A percentile compares a stretch with the other conserved stretches of the same genome.
phyloP scores from a whole-genome alignment of 2,888 invertebrate genomes.

The Atherix ibis region DNA sequence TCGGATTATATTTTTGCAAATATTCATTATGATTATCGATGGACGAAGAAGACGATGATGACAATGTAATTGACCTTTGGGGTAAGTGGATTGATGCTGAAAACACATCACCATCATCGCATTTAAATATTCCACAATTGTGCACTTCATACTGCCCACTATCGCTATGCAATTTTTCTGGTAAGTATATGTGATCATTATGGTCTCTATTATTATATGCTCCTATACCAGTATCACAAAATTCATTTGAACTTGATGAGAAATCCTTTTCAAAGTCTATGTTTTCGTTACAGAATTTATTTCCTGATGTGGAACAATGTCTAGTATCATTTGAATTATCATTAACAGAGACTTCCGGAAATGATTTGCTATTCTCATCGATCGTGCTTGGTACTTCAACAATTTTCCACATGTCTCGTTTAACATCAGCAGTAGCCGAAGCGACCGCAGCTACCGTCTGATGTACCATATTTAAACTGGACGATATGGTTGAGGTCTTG shows the following conservation, averaged over 20 bases:
- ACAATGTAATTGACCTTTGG: constrained; percentile 3
- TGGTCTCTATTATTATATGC: no score
- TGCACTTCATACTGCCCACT: constrained; percentile 6
- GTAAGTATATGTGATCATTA: constrained; percentile 24
- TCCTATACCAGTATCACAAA: no score
- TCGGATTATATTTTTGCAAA: background rate
- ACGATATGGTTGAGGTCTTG: constrained; percentile 16
- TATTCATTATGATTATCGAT: background rate
- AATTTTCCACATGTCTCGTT: constrained; percentile 37
- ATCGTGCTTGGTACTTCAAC: constrained; percentile 33
- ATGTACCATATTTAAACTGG: constrained; percentile 19
- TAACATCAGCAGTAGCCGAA: constrained; percentile 28
- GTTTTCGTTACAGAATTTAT: constrained; percentile 23
- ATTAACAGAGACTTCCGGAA: constrained; percentile 1
- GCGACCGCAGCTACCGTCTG: constrained; percentile 32
- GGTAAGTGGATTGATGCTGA: constrained; percentile 12
- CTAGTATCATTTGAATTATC: constrained; percentile 1
- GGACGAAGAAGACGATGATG: constrained; percentile 13
- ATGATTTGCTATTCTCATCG: constrained; percentile 18
- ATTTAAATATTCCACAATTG: constrained; percentile 13
- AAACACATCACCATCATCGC: constrained; percentile 17
- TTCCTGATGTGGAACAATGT: constrained; percentile 13
- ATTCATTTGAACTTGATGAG: constrained; percentile 21
- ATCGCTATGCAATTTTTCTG: constrained; percentile 9
- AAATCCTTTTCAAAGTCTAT: constrained; percentile 28